Evolutionary conservation across 2,888 invertebrate species (phyloP), one percentile per base, ranked within the genome.

Genomic region (Cyclophora punctaria): DNA sequence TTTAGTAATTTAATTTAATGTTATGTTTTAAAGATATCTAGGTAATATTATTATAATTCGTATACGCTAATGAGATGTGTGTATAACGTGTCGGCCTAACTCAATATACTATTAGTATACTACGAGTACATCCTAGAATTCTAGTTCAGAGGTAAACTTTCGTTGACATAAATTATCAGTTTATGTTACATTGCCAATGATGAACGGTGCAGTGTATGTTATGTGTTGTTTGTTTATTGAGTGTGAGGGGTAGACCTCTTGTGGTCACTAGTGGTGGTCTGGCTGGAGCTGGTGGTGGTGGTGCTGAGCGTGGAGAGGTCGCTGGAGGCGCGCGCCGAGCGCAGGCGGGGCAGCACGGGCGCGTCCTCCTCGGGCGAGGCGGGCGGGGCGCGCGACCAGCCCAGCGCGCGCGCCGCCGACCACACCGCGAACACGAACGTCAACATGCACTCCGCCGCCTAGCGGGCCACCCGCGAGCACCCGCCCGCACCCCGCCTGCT

Each of bases 401-500:
- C 83, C 68, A 91, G 81, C 80, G 90, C 91, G 75, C 91, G 91
- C 72, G 91, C 90, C 62, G 89, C 87, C 69, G 90, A 89, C 91
- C 91, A 91, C 82, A 90, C 80, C 79, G 91, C 88, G 71, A 91
- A 90, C 69, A 91, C 87, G 71, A 91, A 77, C 71, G 91, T 91
- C 80, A 92, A 82, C 92, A 92, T 92, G 56, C 20, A 20, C 20
- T 20, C 20, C 20, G 61, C 70, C 67, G 69, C 63, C 76, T 83
- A 82, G 64, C 82, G 77, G 62, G 73, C 74, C 72, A 73, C 75
- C 60, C 79, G 75, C 65, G 71, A 59, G 51, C 50, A 50, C 56
- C 64, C 69, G 59, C 77, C 34, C 34, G 44, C 69, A 65, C 80
- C 66, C 71, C 77, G 79, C 66, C 71, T 77, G 73, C 73, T 75